Conservation (phyloP, 1,140 invertebrate genomes). For the Trypoxylus dichotomus region DNA sequence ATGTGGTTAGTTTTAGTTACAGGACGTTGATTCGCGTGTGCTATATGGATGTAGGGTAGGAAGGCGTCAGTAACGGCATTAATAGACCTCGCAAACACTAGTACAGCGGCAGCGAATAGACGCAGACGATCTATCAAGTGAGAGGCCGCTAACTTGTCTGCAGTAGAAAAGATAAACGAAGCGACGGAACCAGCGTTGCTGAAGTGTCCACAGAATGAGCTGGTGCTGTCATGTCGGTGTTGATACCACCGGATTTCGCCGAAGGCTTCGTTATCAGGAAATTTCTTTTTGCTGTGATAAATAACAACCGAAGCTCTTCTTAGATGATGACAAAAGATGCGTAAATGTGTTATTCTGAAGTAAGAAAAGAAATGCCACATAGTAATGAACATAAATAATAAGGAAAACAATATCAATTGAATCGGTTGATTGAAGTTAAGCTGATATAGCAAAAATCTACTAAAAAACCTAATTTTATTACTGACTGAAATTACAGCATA, state of each 20-base stretch:
- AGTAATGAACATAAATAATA: too few species aligned
- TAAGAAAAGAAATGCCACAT: too few species aligned
- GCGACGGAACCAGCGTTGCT: background rate
- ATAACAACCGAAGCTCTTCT: background rate
- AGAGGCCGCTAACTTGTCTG: background rate
- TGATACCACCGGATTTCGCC: background rate
- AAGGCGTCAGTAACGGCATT: background rate
- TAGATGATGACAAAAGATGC: too few species aligned
- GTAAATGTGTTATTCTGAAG: too few species aligned
- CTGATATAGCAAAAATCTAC: too few species aligned
- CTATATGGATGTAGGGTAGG: background rate
- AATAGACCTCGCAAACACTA: background rate
- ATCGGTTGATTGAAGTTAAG: too few species aligned
- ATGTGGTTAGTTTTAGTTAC: constrained; percentile 15
- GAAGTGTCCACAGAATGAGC: background rate
- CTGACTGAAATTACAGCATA: too few species aligned
- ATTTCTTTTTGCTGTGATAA: background rate
- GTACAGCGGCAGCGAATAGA: background rate
- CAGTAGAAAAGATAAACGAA: constrained; percentile 17
- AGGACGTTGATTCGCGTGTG: background rate
- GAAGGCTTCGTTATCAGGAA: background rate
- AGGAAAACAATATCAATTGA: too few species aligned
- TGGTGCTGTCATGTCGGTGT: background rate
- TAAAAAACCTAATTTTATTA: too few species aligned
- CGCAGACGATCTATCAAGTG: background rate